These are phyloP conservation scores for Entosphenus tridentatus DNA, from an alignment of 2,113 vertebrate species.

Conservation along the genomic window DNA sequence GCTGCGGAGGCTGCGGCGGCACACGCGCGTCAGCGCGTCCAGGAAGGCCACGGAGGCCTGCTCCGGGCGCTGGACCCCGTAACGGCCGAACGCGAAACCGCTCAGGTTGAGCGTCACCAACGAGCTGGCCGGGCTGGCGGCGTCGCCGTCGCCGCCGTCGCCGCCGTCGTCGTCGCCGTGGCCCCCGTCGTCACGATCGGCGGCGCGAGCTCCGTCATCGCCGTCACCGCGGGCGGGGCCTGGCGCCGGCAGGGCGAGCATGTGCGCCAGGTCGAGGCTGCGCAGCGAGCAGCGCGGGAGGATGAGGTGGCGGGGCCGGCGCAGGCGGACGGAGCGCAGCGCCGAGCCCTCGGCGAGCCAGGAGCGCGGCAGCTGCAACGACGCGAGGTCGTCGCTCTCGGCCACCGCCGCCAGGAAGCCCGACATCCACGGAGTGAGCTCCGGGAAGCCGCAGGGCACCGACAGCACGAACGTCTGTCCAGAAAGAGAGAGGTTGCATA, in stretches of 20 bases:
- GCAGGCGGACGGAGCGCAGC: constrained; percentile 19
- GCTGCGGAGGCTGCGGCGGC: constrained; percentile 34
- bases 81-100: constrained; percentile 21
- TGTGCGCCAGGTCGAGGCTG: constrained; percentile 44
- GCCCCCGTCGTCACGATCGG: constrained; percentile 29
- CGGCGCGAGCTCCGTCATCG: no score
- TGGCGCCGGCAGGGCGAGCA: no score
- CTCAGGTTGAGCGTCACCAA: constrained; percentile 66
- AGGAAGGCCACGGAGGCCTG: constrained; percentile 30
- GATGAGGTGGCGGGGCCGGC: constrained; percentile 55
- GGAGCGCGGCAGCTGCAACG: constrained; percentile 63
- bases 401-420: constrained; percentile 62
- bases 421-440: constrained; percentile 39
- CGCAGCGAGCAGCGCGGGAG: constrained; percentile 57
- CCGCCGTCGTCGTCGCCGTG: constrained; percentile 23
- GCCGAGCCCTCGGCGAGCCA: constrained; percentile 58
- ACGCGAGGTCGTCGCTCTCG: constrained; percentile 41
- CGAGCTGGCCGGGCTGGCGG: constrained; percentile 18
- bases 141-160: no score
- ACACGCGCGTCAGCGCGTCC: constrained; percentile 36
- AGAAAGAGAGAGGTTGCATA: no score
- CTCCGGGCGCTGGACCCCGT: constrained; percentile 31
- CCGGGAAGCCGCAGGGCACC: constrained; percentile 51
- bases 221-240: no score
- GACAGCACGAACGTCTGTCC: constrained; percentile 54